Base-by-base conservation (phyloP, 2,113 vertebrate species). In the Turdus rufiventris region DNA sequence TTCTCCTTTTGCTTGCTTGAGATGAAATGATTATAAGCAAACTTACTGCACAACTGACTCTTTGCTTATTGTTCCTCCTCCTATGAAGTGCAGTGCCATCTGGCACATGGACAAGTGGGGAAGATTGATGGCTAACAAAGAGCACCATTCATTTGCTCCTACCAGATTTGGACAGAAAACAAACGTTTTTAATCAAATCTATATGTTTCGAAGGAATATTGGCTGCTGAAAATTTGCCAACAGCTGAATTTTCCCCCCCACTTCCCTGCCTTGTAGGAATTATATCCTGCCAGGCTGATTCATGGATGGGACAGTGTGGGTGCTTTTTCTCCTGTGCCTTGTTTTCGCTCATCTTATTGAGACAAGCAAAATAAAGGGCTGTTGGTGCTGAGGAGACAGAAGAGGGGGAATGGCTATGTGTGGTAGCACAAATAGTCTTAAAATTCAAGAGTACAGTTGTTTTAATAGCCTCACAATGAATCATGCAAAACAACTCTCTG, bases 101-200 rank as follows among this genome's bases (percentile, higher is more conserved):
- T 97, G 96, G 94, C 94, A 93, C 88, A 25, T 42, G 91, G 96
- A 96, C 96, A 95, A 97, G 78, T 92, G 81, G 93, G 40, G 48
- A 94, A 97, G 94, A 96, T 77, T 80, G 94, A 93, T 95, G 91
- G 90, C 77, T 95, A 77, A 95, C 83, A 89, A 95, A 95, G 91
- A 96, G 76, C 77, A 67, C 90, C 74, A 89, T 97, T 97, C 93
- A 93, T 96, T 96, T 95, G 92, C 77, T 87, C 50, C 84, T 89
- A 85, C 87, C 68, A 85, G 91, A 92, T 96, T 79, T 96, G 89
- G 91, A 91, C 92, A 93, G 94, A 93, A 96, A 95, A 93, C 96
- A 93, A 96, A 95, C 7, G n/a, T 89, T 97, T 96, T 96, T 91
- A 97, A 97, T 97, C 95, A 97, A 93, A 97, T 95, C 93, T 97